Conservation (phyloP, 2,888 invertebrate species). For the Noctua pronuba region DNA sequence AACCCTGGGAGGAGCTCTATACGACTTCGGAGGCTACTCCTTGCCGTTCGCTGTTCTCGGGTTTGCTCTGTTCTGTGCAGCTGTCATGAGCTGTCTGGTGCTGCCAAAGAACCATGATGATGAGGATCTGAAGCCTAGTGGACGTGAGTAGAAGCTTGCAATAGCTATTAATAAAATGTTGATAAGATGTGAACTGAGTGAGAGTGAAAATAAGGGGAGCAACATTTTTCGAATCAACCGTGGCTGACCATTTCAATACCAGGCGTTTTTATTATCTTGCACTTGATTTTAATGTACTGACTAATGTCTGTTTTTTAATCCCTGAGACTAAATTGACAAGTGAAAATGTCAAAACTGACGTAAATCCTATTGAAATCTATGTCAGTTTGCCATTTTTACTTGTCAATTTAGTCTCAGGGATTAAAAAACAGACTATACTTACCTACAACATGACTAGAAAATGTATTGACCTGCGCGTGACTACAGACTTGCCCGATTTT, state of each 20-base stretch:
- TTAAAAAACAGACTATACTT: too few relatives aligned
- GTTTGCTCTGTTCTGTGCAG: conserved; percentile 93
- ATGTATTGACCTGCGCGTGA: too few relatives aligned
- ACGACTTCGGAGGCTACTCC: conserved; percentile 94
- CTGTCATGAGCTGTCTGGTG: conserved; percentile 93
- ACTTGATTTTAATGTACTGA: background rate
- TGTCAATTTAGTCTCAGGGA: too few relatives aligned
- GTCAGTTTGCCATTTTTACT: too few relatives aligned
- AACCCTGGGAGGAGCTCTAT: conserved; percentile 96
- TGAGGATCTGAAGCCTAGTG: conserved; percentile 90
- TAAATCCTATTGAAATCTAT: too few relatives aligned
- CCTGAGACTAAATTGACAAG: too few relatives aligned
- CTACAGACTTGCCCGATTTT: background rate
- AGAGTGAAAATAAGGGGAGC: background rate
- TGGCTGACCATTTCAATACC: rapidly evolving
- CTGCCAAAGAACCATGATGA: conserved; percentile 92
- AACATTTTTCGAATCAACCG: background rate
- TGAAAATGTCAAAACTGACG: too few relatives aligned
- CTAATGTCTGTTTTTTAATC: too few relatives aligned
- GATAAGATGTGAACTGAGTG: background rate
- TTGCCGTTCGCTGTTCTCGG: conserved; percentile 96
- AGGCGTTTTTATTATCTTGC: background rate
- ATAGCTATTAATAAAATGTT: background rate
- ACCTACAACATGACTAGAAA: background rate
- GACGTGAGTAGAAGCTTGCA: conserved; percentile 87